Conservation (phyloP, 2,888 invertebrate genomes). For the Andricus quercusramuli region DNA sequence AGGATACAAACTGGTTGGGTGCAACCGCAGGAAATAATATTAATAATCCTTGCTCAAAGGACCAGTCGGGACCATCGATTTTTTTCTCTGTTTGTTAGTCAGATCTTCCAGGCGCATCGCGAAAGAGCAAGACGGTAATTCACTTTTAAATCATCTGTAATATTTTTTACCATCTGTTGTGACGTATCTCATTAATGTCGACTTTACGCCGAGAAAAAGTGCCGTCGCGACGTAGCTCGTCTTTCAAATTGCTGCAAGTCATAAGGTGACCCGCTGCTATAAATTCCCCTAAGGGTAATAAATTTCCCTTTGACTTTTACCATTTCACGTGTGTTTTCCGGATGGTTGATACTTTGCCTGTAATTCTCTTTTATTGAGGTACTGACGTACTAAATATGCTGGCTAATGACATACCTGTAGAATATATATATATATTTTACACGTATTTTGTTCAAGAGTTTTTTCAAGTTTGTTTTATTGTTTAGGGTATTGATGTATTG, state of each 20-base stretch:
- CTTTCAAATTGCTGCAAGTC: conserved; percentile 34
- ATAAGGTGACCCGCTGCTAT: conserved; percentile 41
- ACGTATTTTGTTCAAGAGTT: no score
- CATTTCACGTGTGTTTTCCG: conserved; percentile 40
- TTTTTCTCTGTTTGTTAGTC: conserved; percentile 1
- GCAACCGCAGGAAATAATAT: conserved; percentile 52
- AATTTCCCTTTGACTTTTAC: conserved; percentile 40
- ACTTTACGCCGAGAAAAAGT: conserved; percentile 30
- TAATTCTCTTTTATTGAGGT: conserved; percentile 20
- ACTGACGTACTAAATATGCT: conserved; percentile 25
- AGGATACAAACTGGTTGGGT: conserved; percentile 53
- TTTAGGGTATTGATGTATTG: no score
- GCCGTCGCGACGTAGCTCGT: conserved; percentile 36
- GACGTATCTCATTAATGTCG: conserved; percentile 37
- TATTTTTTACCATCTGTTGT: conserved; percentile 30
- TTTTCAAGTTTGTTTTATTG: no score
- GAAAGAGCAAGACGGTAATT: conserved; percentile 23
- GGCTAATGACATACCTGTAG: background rate
- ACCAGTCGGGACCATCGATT: conserved; percentile 11
- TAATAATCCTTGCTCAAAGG: conserved; percentile 41
- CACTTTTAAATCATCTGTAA: conserved; percentile 34
- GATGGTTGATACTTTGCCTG: background rate
- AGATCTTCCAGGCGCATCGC: background rate
- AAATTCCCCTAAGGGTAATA: conserved; percentile 34
- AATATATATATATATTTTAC: background rate